Base-by-base conservation (phyloP, 2,888 invertebrate genomes). In the Agelastica alni region DNA sequence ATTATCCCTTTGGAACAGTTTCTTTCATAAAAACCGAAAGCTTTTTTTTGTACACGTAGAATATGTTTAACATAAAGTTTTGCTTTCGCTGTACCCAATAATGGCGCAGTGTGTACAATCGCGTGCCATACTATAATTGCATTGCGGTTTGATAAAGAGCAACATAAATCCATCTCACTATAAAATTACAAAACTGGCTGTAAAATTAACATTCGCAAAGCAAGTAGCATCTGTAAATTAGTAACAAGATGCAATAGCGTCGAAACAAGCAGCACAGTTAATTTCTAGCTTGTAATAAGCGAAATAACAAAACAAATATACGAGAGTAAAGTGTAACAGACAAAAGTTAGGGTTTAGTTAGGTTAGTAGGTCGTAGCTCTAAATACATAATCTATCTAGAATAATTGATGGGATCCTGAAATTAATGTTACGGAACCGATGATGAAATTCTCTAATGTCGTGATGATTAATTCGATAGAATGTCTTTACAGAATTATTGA, bases 391-490 rank as follows among this genome's bases (percentile, higher is more conserved):
- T 14, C 20, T 37, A 18, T 32, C 26, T 26, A 9, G 4, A 22
- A 22, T 26, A 26, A 32, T 32, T 32, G 32, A 12, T 20, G 37
- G 20, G 6, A 1, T n/a, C 6, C 12, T 3, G 10, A 39, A 20
- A 39, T 39, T 39, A 20, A 4, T 20, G 6, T 20, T 12, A 39
- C 7, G 12, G 10, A 17, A 16, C 9, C n/a, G 16, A 18, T 18
- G 37, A 9, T 9, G 10, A 37, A 3, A 37, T 37, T 37, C 1
- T 12, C n/a, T n/a, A 6, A 37, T 20, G 10, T 20, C 10, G 17
- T 37, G 12, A 37, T 37, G 37, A 37, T 37, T 10, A 18, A 20
- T 37, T 36, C 7, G 16, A 16, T n/a, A 16, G 16, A 36, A 36
- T 36, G 32, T 12, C 14, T n/a, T n/a, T n/a, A 13, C 32, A 34